These are phyloP conservation scores for Sinocyclocheilus anshuiensis DNA, from an alignment of 2,113 vertebrate species.

Conservation along the genomic window DNA sequence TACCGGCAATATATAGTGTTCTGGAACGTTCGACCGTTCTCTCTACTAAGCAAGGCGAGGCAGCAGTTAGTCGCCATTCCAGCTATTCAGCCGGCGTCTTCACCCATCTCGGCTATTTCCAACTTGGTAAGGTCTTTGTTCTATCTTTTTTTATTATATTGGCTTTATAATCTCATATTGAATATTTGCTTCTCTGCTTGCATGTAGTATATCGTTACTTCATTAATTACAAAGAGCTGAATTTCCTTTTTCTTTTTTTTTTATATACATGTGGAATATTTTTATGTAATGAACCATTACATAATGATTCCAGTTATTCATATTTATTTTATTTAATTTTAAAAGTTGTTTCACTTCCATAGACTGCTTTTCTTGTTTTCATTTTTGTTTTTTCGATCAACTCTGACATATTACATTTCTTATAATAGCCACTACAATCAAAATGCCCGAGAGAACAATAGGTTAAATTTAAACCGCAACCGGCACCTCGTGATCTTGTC, in stretches of 20 bases:
- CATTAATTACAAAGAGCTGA: not conserved
- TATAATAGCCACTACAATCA: not conserved
- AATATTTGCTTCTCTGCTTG: not conserved
- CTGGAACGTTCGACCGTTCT: not conserved
- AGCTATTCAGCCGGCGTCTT: constrained; percentile 29
- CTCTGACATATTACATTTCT: no score
- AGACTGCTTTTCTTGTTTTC: no score
- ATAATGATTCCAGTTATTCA: not conserved
- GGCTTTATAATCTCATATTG: no score
- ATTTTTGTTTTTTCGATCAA: no score
- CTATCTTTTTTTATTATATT: not conserved
- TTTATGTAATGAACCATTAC: no score
- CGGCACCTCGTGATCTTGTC: constrained; percentile 4
- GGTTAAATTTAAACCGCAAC: not conserved
- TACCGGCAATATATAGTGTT: constrained; percentile 61
- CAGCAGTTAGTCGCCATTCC: not conserved
- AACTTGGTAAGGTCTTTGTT: constrained; percentile 33
- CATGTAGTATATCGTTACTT: not conserved
- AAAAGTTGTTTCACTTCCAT: no score
- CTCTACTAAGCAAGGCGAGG: constrained; percentile 59
- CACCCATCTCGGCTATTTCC: not conserved
- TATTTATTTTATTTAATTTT: not conserved
- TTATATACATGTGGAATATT: no score
- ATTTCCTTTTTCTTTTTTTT: not conserved
- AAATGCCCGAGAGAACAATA: not conserved